Evolutionary conservation across 2,797 vertebrate species (phyloP), one percentile per base, ranked within the genome.

Genomic region (Saxicola maurus): DNA sequence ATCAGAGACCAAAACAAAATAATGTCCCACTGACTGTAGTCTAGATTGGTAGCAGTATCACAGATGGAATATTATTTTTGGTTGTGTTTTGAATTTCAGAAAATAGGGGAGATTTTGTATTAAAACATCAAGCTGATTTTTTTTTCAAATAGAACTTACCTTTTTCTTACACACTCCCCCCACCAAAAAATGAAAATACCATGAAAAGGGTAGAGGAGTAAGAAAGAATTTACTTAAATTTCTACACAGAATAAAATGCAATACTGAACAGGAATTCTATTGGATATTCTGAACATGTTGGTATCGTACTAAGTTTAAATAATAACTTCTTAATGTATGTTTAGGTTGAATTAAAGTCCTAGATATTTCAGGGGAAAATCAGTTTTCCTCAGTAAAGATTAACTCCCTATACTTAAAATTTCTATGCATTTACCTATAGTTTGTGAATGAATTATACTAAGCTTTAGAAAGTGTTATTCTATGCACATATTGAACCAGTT

Each of bases 151-250:
- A 55, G 0, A n/a, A 49, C 2, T 66, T 40, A 48, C 2, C 1
- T 40, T 56, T 55, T 62, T 21, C 8, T 51, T 18, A 23, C 15
- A 23, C 3, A 17, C 1, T 17, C 3, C 1, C 3, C 11, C 5
- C 1, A 0, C 13, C 10, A 51, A 20, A 37, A n/a, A 31, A 24
- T 18, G 3, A 24, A 30, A 13, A 38, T 27, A 10, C 0, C 5
- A 18, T n/a, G 14, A n/a, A 69, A 5, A 13, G 1, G 6, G 3
- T 35, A 42, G 4, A 60, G 5, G 5, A 24, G 0, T 17, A 30
- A 56, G 5, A 18, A 80, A 80, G 7, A 60, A 40, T 7, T 16
- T 9, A 8, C 4, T 45, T 61, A 61, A 30, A 3, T 51, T 79
- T 62, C 12, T 33, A 17, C 8, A 35, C 4, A 56, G 30, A 64